These are phyloP conservation scores for Mesochorus sp. DNA, from an alignment of 2,888 invertebrate species.

Conservation along the genomic window DNA sequence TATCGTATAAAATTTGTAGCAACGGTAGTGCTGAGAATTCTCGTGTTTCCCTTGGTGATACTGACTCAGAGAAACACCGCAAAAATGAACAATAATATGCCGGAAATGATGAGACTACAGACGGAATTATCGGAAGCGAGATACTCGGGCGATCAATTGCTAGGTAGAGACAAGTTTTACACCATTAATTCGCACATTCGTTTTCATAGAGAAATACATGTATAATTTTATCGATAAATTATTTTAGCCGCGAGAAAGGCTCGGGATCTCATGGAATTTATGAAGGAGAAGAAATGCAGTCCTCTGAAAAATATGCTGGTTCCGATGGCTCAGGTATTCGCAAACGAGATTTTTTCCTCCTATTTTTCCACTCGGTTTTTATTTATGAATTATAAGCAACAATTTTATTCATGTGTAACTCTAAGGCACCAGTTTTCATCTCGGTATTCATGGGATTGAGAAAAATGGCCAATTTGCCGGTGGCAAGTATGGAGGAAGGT, in stretches of 20 bases:
- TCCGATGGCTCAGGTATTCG: conserved; percentile 91
- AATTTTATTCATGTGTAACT: conserved; percentile 49
- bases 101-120: conserved; percentile 92
- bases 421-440: conserved; percentile 91
- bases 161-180: conserved; percentile 82
- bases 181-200: neutral
- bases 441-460: conserved; percentile 95
- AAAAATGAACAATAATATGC: conserved; percentile 92
- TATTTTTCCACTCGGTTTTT: neutral
- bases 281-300: conserved; percentile 92
- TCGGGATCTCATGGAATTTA: conserved; percentile 91
- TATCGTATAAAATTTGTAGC: conserved; percentile 74
- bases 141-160: conserved; percentile 90
- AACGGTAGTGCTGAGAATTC: conserved; percentile 89
- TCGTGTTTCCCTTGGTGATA: conserved; percentile 94
- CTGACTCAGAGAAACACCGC: conserved; percentile 91
- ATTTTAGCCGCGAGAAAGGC: conserved; percentile 87
- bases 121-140: conserved; percentile 94
- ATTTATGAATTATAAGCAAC: neutral
- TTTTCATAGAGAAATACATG: too few relatives aligned
- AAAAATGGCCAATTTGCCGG: conserved; percentile 94
- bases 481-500: conserved; percentile 94
- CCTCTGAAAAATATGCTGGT: conserved; percentile 91
- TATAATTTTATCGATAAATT: too few relatives aligned
- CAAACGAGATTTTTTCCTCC: neutral